Percentiles rank a stretch among this genome's conserved stretches.
phyloP scores from a whole-genome alignment of 2,888 invertebrate species.

The Magallana nippona region DNA sequence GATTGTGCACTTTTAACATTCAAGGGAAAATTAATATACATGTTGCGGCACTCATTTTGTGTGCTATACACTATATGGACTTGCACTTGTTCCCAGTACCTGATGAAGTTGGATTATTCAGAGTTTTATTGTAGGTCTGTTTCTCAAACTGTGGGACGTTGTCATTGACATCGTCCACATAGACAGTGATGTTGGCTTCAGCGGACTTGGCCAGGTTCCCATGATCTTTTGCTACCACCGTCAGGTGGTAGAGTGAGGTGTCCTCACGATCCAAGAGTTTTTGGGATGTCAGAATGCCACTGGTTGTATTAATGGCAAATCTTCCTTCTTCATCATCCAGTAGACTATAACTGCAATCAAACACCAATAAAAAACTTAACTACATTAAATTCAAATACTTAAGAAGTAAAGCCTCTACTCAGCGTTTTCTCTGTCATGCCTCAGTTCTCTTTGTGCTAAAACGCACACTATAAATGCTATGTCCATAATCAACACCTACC shows the following conservation, averaged over 20 bases:
- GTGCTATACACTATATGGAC: too few relatives aligned
- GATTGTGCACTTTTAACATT: not conserved
- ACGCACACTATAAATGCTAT: not conserved
- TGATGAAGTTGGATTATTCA: slow-evolving; percentile 89
- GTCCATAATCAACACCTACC: not conserved
- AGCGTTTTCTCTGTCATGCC: not conserved
- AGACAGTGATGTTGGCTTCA: slow-evolving; percentile 84
- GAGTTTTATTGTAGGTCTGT: slow-evolving; percentile 86
- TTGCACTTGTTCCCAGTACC: slow-evolving; percentile 81
- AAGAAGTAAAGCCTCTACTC: slow-evolving; percentile 9
- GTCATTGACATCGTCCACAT: slow-evolving; percentile 89
- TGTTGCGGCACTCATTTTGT: not conserved
- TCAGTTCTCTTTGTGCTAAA: not conserved
- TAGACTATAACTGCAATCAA: slow-evolving; percentile 85
- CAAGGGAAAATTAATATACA: not conserved
- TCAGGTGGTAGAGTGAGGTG: slow-evolving; percentile 69
- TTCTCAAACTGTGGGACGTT: slow-evolving; percentile 86
- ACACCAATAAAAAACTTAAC: not conserved
- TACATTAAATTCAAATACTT: too few relatives aligned
- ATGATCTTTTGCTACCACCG: slow-evolving; percentile 76
- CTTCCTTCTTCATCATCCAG: slow-evolving; percentile 86
- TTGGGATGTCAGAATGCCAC: slow-evolving; percentile 86
- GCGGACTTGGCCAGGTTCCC: slow-evolving; percentile 68
- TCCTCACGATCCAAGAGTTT: slow-evolving; percentile 90
- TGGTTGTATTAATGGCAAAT: slow-evolving; percentile 89